Conservation (phyloP, 2,113 vertebrate genomes). For the Actenoides lindsayi region DNA sequence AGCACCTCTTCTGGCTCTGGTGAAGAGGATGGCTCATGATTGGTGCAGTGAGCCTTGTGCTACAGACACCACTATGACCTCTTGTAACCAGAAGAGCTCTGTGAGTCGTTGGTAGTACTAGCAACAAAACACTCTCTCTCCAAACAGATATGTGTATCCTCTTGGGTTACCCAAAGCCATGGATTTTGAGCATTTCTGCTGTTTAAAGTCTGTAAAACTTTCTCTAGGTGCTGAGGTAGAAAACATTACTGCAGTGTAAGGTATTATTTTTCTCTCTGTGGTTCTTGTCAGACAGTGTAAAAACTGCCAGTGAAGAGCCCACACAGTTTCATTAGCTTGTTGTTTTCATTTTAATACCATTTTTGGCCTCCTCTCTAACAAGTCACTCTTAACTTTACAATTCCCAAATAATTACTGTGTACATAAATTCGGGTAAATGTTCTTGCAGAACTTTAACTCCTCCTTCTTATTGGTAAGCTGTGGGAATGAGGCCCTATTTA, state of each 20-base stretch:
- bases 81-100: neutral
- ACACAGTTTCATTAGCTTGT: neutral
- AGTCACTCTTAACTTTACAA: neutral
- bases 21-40: neutral
- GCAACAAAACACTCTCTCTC: neutral
- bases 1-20: neutral
- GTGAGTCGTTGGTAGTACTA: neutral
- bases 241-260: neutral
- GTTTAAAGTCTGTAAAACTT: neutral
- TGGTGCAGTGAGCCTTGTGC: neutral
- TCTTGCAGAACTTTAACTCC: conserved; percentile 1
- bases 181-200: neutral
- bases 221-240: neutral
- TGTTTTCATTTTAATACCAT: conserved; percentile 1
- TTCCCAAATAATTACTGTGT: neutral
- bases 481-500: neutral
- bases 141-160: neutral
- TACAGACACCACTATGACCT: accelerated
- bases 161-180: neutral
- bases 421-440: neutral
- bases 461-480: neutral
- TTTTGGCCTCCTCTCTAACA: neutral
- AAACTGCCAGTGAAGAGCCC: neutral
- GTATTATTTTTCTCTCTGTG: neutral
- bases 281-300: neutral